Conservation (phyloP, 1,140 invertebrate species). For the Trichomalopsis sarcophagae region DNA sequence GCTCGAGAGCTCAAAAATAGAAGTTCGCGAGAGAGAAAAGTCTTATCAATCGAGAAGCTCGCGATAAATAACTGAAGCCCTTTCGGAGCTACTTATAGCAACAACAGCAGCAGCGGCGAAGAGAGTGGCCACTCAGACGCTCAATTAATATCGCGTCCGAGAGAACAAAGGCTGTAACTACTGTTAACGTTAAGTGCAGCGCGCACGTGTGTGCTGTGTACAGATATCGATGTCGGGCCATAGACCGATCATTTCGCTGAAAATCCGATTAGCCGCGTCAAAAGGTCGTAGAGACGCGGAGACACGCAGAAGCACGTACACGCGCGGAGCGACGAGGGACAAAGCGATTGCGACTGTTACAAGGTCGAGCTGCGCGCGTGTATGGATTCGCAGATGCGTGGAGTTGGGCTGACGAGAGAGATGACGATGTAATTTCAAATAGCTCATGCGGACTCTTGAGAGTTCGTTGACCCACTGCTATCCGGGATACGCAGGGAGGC, state of each 20-base stretch:
- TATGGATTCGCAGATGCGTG: too few relatives aligned
- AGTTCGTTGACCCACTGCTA: too few relatives aligned
- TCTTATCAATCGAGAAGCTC: background rate
- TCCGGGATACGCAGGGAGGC: too few relatives aligned
- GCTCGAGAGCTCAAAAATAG: background rate
- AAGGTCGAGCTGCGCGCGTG: background rate
- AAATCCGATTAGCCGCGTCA: conserved; percentile 23
- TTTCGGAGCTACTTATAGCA: too few relatives aligned
- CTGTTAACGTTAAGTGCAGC: background rate
- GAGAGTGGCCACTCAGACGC: background rate
- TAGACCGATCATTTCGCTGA: conserved; percentile 18
- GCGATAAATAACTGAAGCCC: background rate
- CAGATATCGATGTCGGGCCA: background rate
- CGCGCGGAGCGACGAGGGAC: background rate
- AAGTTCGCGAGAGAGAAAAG: background rate
- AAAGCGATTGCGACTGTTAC: background rate
- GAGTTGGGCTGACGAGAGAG: too few relatives aligned
- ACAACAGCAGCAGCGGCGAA: too few relatives aligned
- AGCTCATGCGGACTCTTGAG: too few relatives aligned
- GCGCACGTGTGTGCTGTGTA: background rate
- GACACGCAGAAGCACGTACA: background rate
- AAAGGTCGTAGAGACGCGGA: conserved; percentile 13
- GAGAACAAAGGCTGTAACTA: background rate
- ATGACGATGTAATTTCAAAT: too few relatives aligned
- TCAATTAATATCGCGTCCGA: background rate